These are phyloP conservation scores for Agrypnia vestita DNA, from an alignment of 1,140 invertebrate genomes.

Conservation along the genomic window DNA sequence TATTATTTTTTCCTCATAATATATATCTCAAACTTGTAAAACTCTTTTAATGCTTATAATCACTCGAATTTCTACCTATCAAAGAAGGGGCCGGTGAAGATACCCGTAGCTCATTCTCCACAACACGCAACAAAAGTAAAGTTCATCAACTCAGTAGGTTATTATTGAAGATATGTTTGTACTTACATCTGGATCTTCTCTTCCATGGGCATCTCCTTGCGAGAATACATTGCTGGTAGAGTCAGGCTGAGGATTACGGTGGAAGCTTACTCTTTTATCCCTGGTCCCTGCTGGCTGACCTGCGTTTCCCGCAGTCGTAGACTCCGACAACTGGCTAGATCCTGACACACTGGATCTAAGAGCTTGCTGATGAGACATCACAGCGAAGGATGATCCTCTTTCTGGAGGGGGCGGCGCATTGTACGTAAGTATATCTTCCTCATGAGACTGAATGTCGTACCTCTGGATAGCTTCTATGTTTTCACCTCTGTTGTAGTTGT, in stretches of 20 bases:
- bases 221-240: conserved; percentile 56
- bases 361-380: conserved; percentile 79
- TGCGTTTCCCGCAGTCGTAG: conserved; percentile 5
- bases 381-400: conserved; percentile 85
- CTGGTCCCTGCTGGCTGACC: conserved; percentile 66
- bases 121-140: too few species aligned
- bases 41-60: too few species aligned
- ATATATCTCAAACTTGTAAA: too few species aligned
- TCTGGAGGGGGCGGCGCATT: conserved; percentile 81
- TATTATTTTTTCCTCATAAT: too few species aligned
- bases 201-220: conserved; percentile 55
- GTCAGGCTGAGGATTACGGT: conserved; percentile 70
- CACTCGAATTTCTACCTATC: too few species aligned
- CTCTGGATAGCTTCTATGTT: conserved; percentile 37
- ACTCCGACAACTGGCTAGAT: conserved; percentile 66
- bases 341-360: conserved; percentile 69
- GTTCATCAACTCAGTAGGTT: not conserved
- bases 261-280: conserved; percentile 82
- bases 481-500: conserved; percentile 44
- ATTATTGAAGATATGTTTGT: not conserved
- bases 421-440: conserved; percentile 43
- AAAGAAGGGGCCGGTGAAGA: too few species aligned
- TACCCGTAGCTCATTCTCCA: too few species aligned
- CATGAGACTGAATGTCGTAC: conserved; percentile 50
- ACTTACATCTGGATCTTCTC: conserved; percentile 89